phyloP scores from a whole-genome alignment of 2,113 vertebrate species.

The Ammodytes dubius region DNA sequence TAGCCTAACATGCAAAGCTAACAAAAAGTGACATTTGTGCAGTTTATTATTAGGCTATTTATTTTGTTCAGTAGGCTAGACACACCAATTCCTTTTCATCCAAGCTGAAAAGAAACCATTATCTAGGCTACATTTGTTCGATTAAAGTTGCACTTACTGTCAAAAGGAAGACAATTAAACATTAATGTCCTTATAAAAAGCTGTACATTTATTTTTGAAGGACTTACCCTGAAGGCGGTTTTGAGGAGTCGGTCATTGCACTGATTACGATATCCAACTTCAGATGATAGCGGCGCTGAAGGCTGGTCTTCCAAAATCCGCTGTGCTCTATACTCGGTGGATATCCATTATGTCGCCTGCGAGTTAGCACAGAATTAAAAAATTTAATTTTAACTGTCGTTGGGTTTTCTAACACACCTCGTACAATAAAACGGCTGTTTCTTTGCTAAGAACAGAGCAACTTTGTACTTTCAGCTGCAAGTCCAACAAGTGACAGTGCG shows the following conservation, averaged over 20 bases:
- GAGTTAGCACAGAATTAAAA: neutral
- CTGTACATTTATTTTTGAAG: neutral
- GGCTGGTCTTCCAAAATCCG: constrained; percentile 28
- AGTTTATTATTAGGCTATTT: neutral
- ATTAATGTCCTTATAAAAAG: neutral
- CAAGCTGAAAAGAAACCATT: neutral
- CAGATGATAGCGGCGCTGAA: constrained; percentile 27
- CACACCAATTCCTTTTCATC: neutral
- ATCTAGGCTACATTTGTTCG: neutral
- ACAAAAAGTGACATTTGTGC: neutral
- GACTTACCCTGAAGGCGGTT: constrained; percentile 81
- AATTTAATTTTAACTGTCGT: neutral
- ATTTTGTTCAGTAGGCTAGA: no score
- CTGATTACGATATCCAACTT: constrained; percentile 42
- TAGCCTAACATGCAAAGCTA: neutral
- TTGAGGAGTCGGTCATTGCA: constrained; percentile 69
- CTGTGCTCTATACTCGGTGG: constrained; percentile 39
- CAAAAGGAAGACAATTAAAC: neutral
- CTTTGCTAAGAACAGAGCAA: neutral
- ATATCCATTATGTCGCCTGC: constrained; percentile 62
- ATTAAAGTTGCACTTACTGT: neutral
- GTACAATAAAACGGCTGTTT: neutral
- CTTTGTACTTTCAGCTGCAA: neutral
- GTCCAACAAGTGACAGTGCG: constrained; percentile 59
- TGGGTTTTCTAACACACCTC: neutral